Conservation (phyloP, 2,113 vertebrate species). For the Marcusenius ussheri region DNA sequence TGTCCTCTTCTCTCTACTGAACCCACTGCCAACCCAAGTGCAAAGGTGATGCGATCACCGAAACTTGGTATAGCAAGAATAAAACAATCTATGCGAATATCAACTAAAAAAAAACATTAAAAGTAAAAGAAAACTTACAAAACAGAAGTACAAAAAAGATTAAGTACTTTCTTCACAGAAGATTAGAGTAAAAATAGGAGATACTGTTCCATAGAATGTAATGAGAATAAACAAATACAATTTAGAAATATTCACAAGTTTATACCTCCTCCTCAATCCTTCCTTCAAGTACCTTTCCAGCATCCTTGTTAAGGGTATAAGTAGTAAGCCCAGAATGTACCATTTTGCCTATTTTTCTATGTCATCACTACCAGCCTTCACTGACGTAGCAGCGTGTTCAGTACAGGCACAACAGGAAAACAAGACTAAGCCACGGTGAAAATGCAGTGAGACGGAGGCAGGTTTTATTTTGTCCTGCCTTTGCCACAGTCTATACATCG, state of each 20-base stretch:
- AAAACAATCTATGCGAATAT: background rate
- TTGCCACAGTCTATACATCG: constrained; percentile 50
- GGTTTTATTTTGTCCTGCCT: background rate
- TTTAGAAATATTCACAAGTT: background rate
- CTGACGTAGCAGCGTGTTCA: background rate
- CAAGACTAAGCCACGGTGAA: background rate
- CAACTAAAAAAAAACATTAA: background rate
- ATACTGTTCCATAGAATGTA: constrained; percentile 1
- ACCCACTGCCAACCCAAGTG: background rate
- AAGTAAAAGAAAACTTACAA: background rate
- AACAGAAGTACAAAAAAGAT: constrained; percentile 1
- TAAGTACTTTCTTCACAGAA: constrained; percentile 18
- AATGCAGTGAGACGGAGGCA: background rate
- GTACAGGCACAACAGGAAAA: constrained; percentile 4
- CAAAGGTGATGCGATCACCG: background rate
- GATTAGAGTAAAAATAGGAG: constrained; percentile 10
- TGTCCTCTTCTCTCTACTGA: background rate
- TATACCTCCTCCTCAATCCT: constrained; percentile 1
- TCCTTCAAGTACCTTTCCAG: constrained; percentile 17
- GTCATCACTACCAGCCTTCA: background rate
- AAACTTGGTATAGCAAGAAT: background rate
- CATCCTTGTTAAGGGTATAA: background rate
- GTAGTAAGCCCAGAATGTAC: constrained; percentile 4
- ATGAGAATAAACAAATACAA: background rate
- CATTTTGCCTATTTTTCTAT: background rate